Evolutionary conservation across 2,888 invertebrate genomes (phyloP).

Genomic region (Odontomyia ornata): DNA sequence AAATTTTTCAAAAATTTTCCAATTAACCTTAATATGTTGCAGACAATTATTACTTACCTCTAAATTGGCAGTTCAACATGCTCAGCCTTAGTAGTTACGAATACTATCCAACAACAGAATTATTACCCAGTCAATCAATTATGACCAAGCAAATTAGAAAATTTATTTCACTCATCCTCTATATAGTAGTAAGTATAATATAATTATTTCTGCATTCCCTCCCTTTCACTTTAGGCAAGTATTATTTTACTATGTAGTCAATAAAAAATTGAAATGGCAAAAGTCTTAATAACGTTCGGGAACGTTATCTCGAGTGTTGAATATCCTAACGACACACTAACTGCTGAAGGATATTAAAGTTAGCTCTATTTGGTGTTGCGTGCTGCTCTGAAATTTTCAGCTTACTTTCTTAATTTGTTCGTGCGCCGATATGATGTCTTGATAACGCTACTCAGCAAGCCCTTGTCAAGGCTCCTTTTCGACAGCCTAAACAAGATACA

Average conservation of each 20-base stretch:
- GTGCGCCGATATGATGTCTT: not conserved
- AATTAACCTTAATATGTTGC: too few species aligned
- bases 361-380: not conserved
- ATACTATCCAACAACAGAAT: too few species aligned
- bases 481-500: not conserved
- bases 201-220: too few species aligned
- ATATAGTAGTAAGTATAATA: too few species aligned
- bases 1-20: too few species aligned
- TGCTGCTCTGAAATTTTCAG: not conserved
- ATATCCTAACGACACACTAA: not conserved
- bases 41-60: too few species aligned
- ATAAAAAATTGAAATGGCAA: constrained; percentile 17
- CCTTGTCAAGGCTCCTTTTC: not conserved
- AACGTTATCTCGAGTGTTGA: not conserved
- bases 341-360: not conserved
- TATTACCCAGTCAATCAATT: too few species aligned
- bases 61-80: too few species aligned
- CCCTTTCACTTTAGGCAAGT: not conserved
- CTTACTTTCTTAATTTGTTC: constrained; percentile 20
- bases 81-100: too few species aligned
- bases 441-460: not conserved
- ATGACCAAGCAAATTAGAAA: too few species aligned
- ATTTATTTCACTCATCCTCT: too few species aligned
- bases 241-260: constrained; percentile 2
- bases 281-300: not conserved